Conservation (phyloP, 2,888 invertebrate genomes). For the Candidula unifasciata region DNA sequence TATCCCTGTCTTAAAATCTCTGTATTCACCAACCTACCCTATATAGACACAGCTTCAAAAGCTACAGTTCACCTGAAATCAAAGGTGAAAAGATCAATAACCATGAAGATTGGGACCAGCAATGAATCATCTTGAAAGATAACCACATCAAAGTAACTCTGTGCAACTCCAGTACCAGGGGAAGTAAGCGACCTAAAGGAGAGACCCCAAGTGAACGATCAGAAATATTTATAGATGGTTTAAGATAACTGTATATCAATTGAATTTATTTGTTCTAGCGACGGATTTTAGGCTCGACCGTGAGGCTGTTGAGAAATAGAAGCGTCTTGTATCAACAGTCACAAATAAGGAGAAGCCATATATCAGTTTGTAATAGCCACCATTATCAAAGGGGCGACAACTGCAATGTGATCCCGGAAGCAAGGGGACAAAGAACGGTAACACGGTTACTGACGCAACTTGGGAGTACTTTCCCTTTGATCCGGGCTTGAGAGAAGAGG, state of each 20-base stretch:
- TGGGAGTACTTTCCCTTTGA: slow-evolving; percentile 48
- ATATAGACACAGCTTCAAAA: not conserved
- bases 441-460: slow-evolving; percentile 44
- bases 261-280: slow-evolving; percentile 41
- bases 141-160: slow-evolving; percentile 30
- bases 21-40: not conserved
- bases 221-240: slow-evolving; percentile 47
- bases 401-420: slow-evolving; percentile 33
- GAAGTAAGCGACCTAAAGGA: not conserved
- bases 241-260: slow-evolving; percentile 45
- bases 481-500: slow-evolving; percentile 45
- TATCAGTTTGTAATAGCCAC: not conserved
- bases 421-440: slow-evolving; percentile 43
- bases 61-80: slow-evolving; percentile 3
- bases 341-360: slow-evolving; percentile 3
- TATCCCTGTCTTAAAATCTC: not conserved
- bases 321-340: slow-evolving; percentile 21
- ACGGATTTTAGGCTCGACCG: not conserved
- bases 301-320: not conserved
- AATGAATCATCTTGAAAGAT: slow-evolving; percentile 40
- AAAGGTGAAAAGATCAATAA: slow-evolving; percentile 35
- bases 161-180: not conserved
- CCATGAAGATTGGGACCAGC: not conserved
- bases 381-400: slow-evolving; percentile 37
- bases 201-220: not conserved